Evolutionary conservation across 2,113 vertebrate genomes (phyloP).

Genomic region (Atractosteus spatula): DNA sequence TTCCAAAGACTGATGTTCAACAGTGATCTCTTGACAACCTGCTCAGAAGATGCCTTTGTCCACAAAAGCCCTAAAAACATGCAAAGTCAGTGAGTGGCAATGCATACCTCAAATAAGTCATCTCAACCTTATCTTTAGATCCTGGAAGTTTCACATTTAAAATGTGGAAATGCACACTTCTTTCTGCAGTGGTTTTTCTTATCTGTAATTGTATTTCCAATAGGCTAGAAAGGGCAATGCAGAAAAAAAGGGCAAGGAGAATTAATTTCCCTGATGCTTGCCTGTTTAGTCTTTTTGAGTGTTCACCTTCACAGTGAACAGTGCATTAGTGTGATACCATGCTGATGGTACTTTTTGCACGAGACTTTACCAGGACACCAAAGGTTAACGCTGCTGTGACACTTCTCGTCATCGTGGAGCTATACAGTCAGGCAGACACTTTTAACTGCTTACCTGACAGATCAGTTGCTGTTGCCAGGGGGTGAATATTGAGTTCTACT

Average conservation of each 20-base stretch:
- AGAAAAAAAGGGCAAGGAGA: no score
- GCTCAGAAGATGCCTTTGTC: neutral
- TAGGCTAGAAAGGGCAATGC: neutral
- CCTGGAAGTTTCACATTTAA: neutral
- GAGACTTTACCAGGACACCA: no score
- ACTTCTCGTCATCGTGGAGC: no score
- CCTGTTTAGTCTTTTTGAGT: no score
- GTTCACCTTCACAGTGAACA: no score
- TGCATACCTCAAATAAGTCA: neutral
- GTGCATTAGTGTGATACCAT: no score
- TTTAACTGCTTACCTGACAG: neutral
- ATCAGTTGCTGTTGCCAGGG: neutral
- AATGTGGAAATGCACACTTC: conserved; percentile 2
- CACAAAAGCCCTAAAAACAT: neutral
- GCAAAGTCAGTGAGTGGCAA: neutral
- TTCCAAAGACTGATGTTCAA: no score
- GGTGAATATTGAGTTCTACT: no score
- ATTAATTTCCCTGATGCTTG: no score
- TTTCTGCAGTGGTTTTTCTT: neutral
- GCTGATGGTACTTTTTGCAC: no score
- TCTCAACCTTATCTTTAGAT: neutral
- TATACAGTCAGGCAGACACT: neutral
- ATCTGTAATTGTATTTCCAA: neutral
- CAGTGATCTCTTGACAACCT: no score
- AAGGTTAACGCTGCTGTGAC: no score